These are phyloP conservation scores for silkworm (Bombyx mori) DNA, from an alignment of 1,140 invertebrate species.

Conservation along the genomic window ASM3026992v2 NC_085134.1:9170001-9170500, in stretches of 20 bases:
- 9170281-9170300: no score
- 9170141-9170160: constrained; percentile 60
- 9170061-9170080: constrained; percentile 29
- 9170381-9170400: constrained; percentile 12
- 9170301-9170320: no score
- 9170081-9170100: constrained; percentile 41
- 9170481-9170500: constrained; percentile 27
- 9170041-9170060: neutral
- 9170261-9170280: no score
- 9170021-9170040: no score
- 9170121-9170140: constrained; percentile 72
- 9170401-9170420: constrained; percentile 25
- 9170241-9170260: no score
- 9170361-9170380: no score
- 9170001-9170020: no score
- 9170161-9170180: constrained; percentile 15
- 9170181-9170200: neutral
- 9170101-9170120: constrained; percentile 64
- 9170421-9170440: constrained; percentile 31
- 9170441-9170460: constrained; percentile 26
- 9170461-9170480: constrained; percentile 31
- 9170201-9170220: constrained; percentile 12
- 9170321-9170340: no score
- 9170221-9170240: neutral
- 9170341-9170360: constrained; percentile 7